phyloP scores from a whole-genome alignment of 1,140 invertebrate genomes.

The Yoshiicerus persimilis region DNA sequence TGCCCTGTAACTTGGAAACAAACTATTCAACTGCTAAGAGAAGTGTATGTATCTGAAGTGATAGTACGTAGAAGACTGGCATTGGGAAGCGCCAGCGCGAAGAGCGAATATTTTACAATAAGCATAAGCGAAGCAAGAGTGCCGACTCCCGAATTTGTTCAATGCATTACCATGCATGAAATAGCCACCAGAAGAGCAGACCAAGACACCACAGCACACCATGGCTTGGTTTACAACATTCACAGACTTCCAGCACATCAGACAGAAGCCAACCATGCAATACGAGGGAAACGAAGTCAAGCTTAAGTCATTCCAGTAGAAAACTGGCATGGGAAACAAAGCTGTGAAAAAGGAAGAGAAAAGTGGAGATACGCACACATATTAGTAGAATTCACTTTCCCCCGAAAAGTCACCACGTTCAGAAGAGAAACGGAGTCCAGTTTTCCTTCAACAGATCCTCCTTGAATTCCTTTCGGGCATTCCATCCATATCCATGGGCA shows the following conservation, averaged over 20 bases:
- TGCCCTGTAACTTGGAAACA: too few species aligned
- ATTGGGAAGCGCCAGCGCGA: slow-evolving; percentile 8
- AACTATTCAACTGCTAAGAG: too few species aligned
- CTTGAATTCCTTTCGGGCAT: neutral
- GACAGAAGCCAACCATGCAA: neutral
- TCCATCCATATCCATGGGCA: too few species aligned
- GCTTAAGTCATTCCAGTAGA: neutral
- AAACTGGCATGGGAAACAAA: neutral
- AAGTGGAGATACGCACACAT: too few species aligned
- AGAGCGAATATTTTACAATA: neutral
- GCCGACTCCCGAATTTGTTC: neutral
- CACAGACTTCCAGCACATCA: neutral
- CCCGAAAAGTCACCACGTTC: neutral
- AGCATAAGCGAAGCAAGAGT: neutral
- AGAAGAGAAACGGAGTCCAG: neutral
- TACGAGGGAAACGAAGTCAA: neutral
- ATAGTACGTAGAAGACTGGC: neutral
- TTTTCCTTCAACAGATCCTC: neutral
- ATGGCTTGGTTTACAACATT: neutral
- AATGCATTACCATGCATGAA: neutral
- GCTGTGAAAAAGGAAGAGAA: neutral
- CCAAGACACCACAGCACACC: neutral
- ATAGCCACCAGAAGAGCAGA: neutral
- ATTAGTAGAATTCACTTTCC: neutral
- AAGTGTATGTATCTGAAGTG: neutral